A percentile compares a stretch with the other conserved stretches of the same genome.
These are phyloP conservation scores for Empis livida DNA, from an alignment of 2,888 invertebrate species.

Conservation along the genomic window DNA sequence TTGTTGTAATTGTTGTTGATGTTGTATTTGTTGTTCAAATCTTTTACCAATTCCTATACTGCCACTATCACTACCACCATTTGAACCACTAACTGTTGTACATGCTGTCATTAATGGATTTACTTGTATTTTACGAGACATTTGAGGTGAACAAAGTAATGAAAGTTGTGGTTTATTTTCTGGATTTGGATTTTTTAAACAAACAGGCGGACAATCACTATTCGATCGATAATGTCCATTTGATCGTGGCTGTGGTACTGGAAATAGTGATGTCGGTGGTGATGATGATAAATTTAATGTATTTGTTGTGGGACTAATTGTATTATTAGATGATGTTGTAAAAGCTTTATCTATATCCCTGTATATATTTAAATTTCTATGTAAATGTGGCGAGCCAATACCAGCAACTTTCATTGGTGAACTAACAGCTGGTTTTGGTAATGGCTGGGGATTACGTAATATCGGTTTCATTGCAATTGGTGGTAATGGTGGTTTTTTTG, in stretches of 20 bases:
- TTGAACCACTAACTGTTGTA: not conserved
- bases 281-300: slow-evolving; percentile 19
- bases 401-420: slow-evolving; percentile 41
- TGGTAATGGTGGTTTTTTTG: slow-evolving; percentile 60
- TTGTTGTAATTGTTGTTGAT: slow-evolving; percentile 16
- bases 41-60: slow-evolving; percentile 2
- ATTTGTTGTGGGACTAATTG: slow-evolving; percentile 17
- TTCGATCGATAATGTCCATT: slow-evolving; percentile 25
- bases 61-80: not conserved
- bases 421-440: slow-evolving; percentile 38
- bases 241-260: slow-evolving; percentile 17
- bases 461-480: slow-evolving; percentile 43
- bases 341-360: slow-evolving; percentile 43
- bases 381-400: slow-evolving; percentile 50
- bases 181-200: slow-evolving; percentile 16
- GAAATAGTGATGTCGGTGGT: slow-evolving; percentile 10
- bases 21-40: not conserved
- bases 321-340: slow-evolving; percentile 16
- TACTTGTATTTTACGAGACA: slow-evolving; percentile 34
- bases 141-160: slow-evolving; percentile 44
- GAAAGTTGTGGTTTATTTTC: slow-evolving; percentile 20
- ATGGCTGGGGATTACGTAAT: slow-evolving; percentile 41
- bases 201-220: slow-evolving; percentile 20
- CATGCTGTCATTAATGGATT: slow-evolving; percentile 5
- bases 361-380: slow-evolving; percentile 44